phyloP scores from a whole-genome alignment of 2,113 vertebrate genomes.

The Aviceda subcristata region DNA sequence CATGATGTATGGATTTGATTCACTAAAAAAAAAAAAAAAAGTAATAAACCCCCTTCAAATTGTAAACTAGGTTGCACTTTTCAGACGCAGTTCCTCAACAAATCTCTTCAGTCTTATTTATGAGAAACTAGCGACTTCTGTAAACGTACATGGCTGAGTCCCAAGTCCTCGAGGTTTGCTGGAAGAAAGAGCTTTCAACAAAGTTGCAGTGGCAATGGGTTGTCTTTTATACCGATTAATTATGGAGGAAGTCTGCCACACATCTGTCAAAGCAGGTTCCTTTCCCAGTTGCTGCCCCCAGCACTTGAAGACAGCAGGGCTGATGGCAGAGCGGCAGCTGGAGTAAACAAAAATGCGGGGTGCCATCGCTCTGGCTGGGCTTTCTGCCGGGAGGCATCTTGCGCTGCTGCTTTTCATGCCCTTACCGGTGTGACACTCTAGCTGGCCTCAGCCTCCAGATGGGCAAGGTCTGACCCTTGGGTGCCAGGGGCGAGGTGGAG shows the following conservation, averaged over 20 bases:
- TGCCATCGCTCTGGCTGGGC: background rate
- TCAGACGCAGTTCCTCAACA: background rate
- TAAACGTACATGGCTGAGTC: constrained; percentile 7
- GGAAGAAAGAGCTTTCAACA: constrained; percentile 11
- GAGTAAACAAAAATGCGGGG: fast-evolving
- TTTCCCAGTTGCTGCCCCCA: background rate
- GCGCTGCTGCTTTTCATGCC: background rate
- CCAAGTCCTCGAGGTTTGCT: background rate
- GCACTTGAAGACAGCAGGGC: background rate
- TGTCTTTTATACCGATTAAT: background rate
- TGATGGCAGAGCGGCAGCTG: background rate
- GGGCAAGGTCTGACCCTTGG: background rate
- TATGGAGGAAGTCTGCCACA: background rate
- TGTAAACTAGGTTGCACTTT: constrained; percentile 34
- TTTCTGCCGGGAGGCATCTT: background rate
- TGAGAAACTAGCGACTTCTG: constrained; percentile 30
- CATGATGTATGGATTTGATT: constrained; percentile 38
- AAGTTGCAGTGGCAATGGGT: background rate
- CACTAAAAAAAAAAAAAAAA: background rate
- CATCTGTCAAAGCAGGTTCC: constrained; percentile 15
- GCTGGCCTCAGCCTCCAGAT: background rate
- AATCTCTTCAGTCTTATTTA: constrained; percentile 21
- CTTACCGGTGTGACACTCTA: fast-evolving
- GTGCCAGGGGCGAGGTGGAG: background rate
- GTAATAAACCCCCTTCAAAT: background rate